Evolutionary conservation across 2,113 vertebrate genomes (phyloP).

Genomic region (Struthio camelus): DNA sequence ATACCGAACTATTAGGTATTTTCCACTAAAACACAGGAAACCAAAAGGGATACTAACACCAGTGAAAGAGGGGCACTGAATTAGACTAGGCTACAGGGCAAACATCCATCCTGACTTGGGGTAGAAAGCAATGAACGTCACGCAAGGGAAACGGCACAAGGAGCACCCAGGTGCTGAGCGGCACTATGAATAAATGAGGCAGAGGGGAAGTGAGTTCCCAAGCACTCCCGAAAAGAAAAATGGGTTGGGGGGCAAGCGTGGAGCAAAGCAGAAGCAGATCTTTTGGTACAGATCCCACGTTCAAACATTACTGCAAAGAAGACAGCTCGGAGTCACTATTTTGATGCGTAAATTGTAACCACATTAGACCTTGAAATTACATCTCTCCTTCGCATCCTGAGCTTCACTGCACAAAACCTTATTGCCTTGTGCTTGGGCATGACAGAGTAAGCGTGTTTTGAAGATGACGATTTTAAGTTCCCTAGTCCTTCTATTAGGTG

Average conservation of each 20-base stretch:
- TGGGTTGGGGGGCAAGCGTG: neutral
- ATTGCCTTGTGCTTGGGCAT: neutral
- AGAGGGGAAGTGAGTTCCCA: neutral
- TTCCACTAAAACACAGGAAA: neutral
- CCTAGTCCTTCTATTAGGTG: neutral
- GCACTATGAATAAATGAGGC: neutral
- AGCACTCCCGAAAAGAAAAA: neutral
- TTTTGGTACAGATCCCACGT: neutral
- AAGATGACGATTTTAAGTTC: neutral
- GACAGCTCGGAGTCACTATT: neutral
- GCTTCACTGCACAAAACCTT: neutral
- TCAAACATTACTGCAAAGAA: neutral
- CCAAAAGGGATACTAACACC: neutral
- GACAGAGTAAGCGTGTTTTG: neutral
- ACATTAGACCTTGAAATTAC: neutral
- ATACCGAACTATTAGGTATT: neutral
- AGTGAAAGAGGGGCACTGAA: neutral
- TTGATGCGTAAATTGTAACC: neutral
- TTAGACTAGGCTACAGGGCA: accelerated
- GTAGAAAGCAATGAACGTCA: neutral
- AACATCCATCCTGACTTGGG: neutral
- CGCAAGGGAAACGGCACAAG: neutral
- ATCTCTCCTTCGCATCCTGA: neutral
- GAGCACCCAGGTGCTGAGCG: accelerated
- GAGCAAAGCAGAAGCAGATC: neutral